Percentiles rank a stretch among this genome's conserved stretches.
These are phyloP conservation scores for Trissolcus japonicus DNA, from an alignment of 2,888 invertebrate species.

Conservation along the genomic window DNA sequence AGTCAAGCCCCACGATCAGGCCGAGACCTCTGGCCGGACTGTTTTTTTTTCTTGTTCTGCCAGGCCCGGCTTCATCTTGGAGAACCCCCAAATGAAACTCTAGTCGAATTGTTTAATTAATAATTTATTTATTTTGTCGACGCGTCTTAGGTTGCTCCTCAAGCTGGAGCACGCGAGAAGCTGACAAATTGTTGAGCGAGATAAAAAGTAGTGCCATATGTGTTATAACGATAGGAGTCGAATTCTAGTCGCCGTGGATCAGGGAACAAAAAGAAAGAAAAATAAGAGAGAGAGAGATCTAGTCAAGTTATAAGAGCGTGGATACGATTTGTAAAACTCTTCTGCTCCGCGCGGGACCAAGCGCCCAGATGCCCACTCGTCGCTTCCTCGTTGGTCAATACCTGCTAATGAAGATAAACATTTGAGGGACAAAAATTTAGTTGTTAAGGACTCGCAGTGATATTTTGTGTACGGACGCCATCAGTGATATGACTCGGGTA, in stretches of 20 bases:
- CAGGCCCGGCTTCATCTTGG: background rate
- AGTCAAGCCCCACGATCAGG: constrained; percentile 15
- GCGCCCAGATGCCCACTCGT: constrained; percentile 61
- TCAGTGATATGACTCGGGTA: constrained; percentile 52
- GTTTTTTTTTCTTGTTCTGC: background rate
- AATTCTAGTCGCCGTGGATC: constrained; percentile 52
- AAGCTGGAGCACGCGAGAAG: background rate
- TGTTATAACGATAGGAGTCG: constrained; percentile 62
- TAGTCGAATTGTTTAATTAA: constrained; percentile 14
- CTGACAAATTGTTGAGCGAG: background rate
- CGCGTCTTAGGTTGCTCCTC: background rate
- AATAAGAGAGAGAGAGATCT: too few relatives aligned
- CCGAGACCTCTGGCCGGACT: background rate
- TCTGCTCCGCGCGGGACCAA: constrained; percentile 39
- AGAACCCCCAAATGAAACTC: constrained; percentile 7
- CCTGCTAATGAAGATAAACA: constrained; percentile 9
- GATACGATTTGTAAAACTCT: constrained; percentile 23
- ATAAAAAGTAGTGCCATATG: constrained; percentile 69
- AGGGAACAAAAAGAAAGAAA: constrained; percentile 44
- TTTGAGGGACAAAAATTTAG: constrained; percentile 35
- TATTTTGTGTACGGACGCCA: constrained; percentile 61
- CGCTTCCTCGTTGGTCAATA: constrained; percentile 67
- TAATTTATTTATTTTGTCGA: background rate
- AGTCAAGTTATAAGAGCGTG: constrained; percentile 52
- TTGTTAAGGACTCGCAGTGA: constrained; percentile 61